Percentiles rank a stretch among this genome's conserved stretches.
Evolutionary conservation across 2,113 vertebrate species (phyloP).

Genomic region (Zeus faber): DNA sequence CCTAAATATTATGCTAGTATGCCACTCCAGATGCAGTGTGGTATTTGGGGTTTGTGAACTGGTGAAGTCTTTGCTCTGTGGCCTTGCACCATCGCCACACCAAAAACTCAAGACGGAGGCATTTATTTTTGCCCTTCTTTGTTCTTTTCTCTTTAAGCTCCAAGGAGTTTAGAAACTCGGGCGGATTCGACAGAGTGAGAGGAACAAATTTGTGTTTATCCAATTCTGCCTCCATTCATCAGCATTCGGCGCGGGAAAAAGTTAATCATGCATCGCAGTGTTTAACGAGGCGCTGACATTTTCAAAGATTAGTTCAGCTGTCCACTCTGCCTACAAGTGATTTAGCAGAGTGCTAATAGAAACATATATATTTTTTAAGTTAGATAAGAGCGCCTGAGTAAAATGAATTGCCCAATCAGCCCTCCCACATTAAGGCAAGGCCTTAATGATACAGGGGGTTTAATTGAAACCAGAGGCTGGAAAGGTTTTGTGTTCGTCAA

Average conservation of each 20-base stretch:
- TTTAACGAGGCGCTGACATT: slow-evolving; percentile 13
- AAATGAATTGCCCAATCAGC: background rate
- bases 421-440: background rate
- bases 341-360: background rate
- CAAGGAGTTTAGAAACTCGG: background rate
- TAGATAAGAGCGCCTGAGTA: background rate
- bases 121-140: no score
- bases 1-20: no score
- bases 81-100: no score
- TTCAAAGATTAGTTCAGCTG: background rate
- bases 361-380: background rate
- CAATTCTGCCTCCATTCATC: background rate
- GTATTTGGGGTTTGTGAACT: no score
- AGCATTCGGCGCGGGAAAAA: background rate
- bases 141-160: no score
- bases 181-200: background rate
- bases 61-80: no score
- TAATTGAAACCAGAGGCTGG: no score
- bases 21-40: no score
- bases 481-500: no score
- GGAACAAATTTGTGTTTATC: background rate
- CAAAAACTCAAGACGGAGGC: no score
- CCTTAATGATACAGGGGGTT: background rate
- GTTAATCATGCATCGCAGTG: background rate
- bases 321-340: background rate